These are phyloP conservation scores for Platycercus adscitus DNA, from an alignment of 2,113 vertebrate genomes.

Conservation along the genomic window DNA sequence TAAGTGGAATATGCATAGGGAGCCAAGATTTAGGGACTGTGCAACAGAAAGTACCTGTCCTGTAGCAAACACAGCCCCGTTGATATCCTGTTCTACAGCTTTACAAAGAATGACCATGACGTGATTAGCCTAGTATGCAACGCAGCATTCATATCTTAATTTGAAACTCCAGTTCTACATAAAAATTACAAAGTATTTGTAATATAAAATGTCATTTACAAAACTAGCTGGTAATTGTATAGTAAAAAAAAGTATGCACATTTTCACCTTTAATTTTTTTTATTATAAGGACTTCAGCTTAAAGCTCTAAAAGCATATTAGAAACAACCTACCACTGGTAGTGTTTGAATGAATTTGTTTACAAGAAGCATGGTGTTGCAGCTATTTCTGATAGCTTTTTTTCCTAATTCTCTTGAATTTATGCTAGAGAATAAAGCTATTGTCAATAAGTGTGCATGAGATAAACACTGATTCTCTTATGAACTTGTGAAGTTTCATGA, in stretches of 20 bases:
- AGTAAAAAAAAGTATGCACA: background rate
- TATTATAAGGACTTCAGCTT: background rate
- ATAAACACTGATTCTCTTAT: background rate
- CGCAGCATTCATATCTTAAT: background rate
- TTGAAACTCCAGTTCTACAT: background rate
- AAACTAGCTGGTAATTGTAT: fast-evolving
- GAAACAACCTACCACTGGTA: background rate
- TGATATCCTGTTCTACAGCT: background rate
- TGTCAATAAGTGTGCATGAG: background rate
- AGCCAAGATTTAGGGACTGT: background rate
- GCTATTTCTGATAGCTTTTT: background rate
- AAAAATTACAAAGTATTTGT: background rate
- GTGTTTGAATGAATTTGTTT: background rate
- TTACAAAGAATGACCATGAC: background rate
- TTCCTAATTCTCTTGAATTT: background rate
- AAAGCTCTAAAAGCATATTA: background rate
- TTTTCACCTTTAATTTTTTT: background rate
- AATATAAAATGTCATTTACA: background rate
- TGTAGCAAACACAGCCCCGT: background rate
- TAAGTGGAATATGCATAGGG: background rate
- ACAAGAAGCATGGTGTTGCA: background rate
- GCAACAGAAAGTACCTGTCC: background rate
- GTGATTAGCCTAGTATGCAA: background rate
- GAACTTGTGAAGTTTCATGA: background rate
- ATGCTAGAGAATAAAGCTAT: background rate